Conservation (phyloP, 2,113 vertebrate genomes). For the Pluvialis apricaria region DNA sequence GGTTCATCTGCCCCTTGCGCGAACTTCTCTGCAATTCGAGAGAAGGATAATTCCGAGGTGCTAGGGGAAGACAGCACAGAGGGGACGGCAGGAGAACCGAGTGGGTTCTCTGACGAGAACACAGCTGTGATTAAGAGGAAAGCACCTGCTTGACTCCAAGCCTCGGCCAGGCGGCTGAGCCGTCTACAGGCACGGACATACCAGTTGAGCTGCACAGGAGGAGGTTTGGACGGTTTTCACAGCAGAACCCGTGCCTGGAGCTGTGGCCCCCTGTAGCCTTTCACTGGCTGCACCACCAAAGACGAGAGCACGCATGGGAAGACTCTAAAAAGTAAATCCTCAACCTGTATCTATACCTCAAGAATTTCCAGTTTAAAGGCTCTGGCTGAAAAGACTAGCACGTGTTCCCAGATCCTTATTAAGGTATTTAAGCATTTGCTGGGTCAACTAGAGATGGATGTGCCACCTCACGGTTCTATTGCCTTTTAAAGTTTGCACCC, state of each 20-base stretch:
- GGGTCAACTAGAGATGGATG: neutral
- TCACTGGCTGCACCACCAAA: neutral
- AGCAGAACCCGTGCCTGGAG: neutral
- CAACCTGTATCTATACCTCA: neutral
- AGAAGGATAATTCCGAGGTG: neutral
- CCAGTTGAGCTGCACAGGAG: accelerated
- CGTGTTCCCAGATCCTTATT: too few relatives aligned
- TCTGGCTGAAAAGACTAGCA: neutral
- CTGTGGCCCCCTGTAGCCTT: neutral
- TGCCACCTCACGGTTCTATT: neutral
- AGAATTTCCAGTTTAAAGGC: neutral
- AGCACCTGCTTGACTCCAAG: too few relatives aligned
- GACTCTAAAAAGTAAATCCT: neutral
- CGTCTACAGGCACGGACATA: accelerated
- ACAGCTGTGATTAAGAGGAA: neutral
- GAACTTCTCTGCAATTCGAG: neutral
- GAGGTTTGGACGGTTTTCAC: too few relatives aligned
- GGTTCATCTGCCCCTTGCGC: neutral
- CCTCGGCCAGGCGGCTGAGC: neutral
- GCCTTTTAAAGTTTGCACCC: neutral
- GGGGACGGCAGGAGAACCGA: neutral
- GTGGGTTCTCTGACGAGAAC: too few relatives aligned
- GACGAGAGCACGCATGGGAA: accelerated
- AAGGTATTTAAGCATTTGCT: neutral
- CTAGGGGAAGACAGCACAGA: too few relatives aligned